Percentiles rank a stretch among this genome's conserved stretches.
phyloP scores from a whole-genome alignment of 2,888 invertebrate genomes.

The Platycheirus rosarum region DNA sequence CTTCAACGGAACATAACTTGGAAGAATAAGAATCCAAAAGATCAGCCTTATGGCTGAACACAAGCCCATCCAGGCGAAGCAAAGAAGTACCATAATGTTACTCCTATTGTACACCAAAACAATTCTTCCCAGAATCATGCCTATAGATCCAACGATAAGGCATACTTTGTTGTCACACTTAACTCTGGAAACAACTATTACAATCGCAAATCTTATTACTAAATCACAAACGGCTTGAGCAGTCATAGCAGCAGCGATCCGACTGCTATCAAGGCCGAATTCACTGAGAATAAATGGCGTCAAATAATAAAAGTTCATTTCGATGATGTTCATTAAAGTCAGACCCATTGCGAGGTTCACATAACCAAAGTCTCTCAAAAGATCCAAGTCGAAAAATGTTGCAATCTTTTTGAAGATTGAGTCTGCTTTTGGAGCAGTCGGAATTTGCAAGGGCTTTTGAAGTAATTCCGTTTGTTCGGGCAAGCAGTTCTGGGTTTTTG shows the following conservation, averaged over 20 bases:
- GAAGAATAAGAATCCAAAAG: conserved; percentile 89
- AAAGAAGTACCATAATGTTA: conserved; percentile 84
- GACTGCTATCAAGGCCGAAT: conserved; percentile 83
- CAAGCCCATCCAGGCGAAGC: conserved; percentile 87
- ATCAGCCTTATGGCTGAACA: conserved; percentile 89
- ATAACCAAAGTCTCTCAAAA: conserved; percentile 87
- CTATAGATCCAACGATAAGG: conserved; percentile 87
- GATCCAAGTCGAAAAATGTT: conserved; percentile 88
- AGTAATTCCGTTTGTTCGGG: conserved; percentile 13
- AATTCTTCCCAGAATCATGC: conserved; percentile 86
- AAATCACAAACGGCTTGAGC: conserved; percentile 87
- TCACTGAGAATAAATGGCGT: conserved; percentile 89
- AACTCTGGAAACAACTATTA: conserved; percentile 86
- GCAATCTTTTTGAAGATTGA: conserved; percentile 85
- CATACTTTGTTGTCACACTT: conserved; percentile 88
- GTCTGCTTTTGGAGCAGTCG: conserved; percentile 78
- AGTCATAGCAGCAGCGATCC: conserved; percentile 88
- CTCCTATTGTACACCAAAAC: conserved; percentile 84
- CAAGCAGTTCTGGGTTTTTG: too few species aligned
- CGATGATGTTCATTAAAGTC: conserved; percentile 88
- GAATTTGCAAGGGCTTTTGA: conserved; percentile 76
- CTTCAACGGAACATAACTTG: conserved; percentile 87
- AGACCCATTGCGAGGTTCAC: conserved; percentile 88
- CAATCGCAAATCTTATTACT: conserved; percentile 86
- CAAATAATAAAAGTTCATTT: conserved; percentile 88